Percentiles rank a stretch among this genome's conserved stretches.
These are phyloP conservation scores for Zelleria hepariella DNA, from an alignment of 2,888 invertebrate species.

Conservation along the genomic window DNA sequence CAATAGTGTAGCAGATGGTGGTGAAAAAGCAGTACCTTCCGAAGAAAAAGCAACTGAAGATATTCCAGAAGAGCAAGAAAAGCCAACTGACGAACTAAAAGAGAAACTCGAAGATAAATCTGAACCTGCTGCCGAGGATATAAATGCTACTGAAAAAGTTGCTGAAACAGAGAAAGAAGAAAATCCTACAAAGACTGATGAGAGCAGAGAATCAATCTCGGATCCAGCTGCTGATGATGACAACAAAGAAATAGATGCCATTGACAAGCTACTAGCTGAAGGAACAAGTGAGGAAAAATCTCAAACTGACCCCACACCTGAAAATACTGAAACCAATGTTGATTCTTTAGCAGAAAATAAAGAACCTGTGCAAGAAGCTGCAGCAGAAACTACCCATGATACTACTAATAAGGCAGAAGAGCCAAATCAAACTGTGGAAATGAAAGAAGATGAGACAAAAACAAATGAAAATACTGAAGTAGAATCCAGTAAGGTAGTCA, in stretches of 20 bases:
- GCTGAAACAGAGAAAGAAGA: neutral
- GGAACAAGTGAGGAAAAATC: neutral
- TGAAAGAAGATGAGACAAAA: neutral
- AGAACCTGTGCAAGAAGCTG: neutral
- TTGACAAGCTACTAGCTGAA: neutral
- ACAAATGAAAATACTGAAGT: neutral
- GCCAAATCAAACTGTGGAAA: neutral
- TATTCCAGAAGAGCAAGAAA: constrained; percentile 5
- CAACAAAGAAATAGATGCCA: neutral
- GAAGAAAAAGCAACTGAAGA: constrained; percentile 9
- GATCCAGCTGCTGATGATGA: constrained; percentile 14
- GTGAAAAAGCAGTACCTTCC: neutral
- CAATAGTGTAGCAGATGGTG: constrained; percentile 6
- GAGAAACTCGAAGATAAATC: constrained; percentile 5
- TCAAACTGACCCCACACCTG: no score
- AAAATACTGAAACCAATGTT: constrained; percentile 1
- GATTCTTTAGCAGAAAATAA: neutral
- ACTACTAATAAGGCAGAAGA: neutral
- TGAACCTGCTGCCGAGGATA: constrained; percentile 6
- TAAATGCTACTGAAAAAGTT: constrained; percentile 9
- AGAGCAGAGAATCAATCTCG: constrained; percentile 13
- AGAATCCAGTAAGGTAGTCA: neutral
- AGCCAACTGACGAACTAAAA: neutral
- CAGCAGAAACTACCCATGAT: neutral
- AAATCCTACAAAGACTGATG: neutral